Evolutionary conservation across 2,797 vertebrate genomes (phyloP), one percentile per base, ranked within the genome.

Genomic region (Aeoliscus strigatus): DNA sequence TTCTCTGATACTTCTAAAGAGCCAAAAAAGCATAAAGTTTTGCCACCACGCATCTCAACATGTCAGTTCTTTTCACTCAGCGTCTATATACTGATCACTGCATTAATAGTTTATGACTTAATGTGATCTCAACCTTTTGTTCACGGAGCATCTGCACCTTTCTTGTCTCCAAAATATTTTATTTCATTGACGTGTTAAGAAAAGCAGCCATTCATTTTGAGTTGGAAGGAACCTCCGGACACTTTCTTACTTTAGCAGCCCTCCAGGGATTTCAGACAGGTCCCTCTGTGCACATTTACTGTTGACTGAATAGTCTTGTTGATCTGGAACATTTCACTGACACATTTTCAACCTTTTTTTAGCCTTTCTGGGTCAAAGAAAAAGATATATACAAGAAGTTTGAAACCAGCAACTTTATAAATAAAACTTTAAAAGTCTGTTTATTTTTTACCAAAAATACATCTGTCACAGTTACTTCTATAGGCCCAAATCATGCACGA

Each of bases 31-130:
- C 51, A 18, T 12, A 36, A 43, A 51, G 37, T 51, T 27, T 47
- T 45, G 45, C 59, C 46, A 34, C 63, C 54, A 46, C 11, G 24
- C 56, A 73, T 61, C 26, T 16, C 67, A 59, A 61, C 39, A 39
- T 76, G 58, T 68, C 70, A 69, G 40, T 12, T 39, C 13, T 66
- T 65, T 49, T 37, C 55, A 59, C 57, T 63, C 32, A 30, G 47
- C 48, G 27, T 59, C 40, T 65, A 59, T 77, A 73, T 62, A 64
- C 55, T 58, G 79, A 73, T 73, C 60, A 45, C 12, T 21, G 15
- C 55, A 70, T 68, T 59, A 72, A 79, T 73, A 65, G 73, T 76
- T 76, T 59, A 68, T 73, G 27, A 39, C 26, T 44, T 68, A 35
- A 26, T 52, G 40, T 64, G 72, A 82, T 69, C 72, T 66, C 61